A percentile compares a stretch with the other conserved stretches of the same genome.
Evolutionary conservation across 1,140 invertebrate species (phyloP).

Genomic region (Diorhabda carinulata): DNA sequence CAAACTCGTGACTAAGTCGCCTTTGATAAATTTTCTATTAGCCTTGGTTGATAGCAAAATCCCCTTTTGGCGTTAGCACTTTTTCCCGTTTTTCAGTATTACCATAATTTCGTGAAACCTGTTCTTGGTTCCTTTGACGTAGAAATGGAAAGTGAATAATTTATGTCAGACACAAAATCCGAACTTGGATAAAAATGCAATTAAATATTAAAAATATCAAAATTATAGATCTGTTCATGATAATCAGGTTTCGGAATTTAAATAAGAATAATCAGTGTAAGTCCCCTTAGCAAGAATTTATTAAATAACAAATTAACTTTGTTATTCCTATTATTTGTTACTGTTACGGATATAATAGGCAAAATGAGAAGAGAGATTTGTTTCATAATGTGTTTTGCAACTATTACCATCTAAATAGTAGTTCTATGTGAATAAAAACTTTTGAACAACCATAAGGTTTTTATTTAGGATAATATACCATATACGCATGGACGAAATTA

Average conservation of each 20-base stretch:
- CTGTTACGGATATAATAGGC: no score
- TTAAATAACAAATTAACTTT: no score
- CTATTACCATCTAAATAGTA: no score
- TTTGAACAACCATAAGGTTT: no score
- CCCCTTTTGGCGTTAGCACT: slow-evolving; percentile 9
- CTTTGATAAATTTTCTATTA: slow-evolving; percentile 13
- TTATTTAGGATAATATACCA: no score
- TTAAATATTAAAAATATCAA: background rate
- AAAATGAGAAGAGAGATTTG: no score
- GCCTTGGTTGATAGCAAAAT: slow-evolving; percentile 10
- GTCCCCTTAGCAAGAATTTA: no score
- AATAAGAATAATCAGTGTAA: no score
- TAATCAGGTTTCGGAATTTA: background rate
- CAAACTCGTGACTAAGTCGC: background rate
- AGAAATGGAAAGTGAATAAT: slow-evolving; percentile 12
- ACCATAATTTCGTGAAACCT: slow-evolving; percentile 9
- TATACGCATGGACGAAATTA: no score
- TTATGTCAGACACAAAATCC: background rate
- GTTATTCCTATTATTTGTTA: no score
- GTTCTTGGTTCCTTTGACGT: slow-evolving; percentile 11
- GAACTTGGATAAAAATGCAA: background rate
- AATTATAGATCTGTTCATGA: background rate
- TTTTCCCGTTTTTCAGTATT: slow-evolving; percentile 7
- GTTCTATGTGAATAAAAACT: no score
- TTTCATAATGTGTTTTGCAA: no score